Evolutionary conservation across 2,113 vertebrate genomes (phyloP).

Genomic region (Sebastes fasciatus): DNA sequence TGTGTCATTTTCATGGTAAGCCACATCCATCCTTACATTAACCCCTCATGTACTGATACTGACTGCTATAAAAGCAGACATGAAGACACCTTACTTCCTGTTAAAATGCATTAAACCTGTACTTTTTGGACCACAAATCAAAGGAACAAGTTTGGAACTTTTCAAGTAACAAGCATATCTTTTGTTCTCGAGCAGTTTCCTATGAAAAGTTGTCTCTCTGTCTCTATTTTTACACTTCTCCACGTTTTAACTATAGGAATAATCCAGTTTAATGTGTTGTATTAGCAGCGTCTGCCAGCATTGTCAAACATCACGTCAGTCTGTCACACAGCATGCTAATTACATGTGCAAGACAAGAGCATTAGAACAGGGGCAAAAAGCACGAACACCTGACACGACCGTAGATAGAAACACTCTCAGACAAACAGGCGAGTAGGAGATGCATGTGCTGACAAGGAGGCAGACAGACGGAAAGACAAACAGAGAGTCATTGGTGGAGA

Average conservation of each 20-base stretch:
- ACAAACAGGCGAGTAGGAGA: conserved; percentile 31
- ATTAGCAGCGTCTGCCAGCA: conserved; percentile 47
- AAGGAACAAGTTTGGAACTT: background rate
- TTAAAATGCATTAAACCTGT: background rate
- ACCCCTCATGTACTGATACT: background rate
- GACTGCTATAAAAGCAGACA: background rate
- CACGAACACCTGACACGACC: conserved; percentile 37
- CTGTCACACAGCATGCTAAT: conserved; percentile 54
- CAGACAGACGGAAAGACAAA: conserved; percentile 52
- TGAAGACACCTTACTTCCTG: background rate
- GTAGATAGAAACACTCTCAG: conserved; percentile 24
- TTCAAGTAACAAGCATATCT: background rate
- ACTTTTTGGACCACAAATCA: background rate
- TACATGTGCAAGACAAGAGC: conserved; percentile 27
- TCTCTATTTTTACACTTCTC: conserved; percentile 28
- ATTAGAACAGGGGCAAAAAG: conserved; percentile 24
- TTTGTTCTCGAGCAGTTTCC: background rate
- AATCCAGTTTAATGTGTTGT: conserved; percentile 23
- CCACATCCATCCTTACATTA: conserved; percentile 7
- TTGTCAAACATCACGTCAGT: conserved; percentile 33
- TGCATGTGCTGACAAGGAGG: conserved; percentile 39
- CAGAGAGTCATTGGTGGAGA: conserved; percentile 51
- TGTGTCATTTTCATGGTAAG: background rate
- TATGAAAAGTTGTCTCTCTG: conserved; percentile 4
- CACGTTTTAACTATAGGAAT: background rate